Evolutionary conservation across 2,888 invertebrate species (phyloP).

Genomic region (Cepaea hortensis): DNA sequence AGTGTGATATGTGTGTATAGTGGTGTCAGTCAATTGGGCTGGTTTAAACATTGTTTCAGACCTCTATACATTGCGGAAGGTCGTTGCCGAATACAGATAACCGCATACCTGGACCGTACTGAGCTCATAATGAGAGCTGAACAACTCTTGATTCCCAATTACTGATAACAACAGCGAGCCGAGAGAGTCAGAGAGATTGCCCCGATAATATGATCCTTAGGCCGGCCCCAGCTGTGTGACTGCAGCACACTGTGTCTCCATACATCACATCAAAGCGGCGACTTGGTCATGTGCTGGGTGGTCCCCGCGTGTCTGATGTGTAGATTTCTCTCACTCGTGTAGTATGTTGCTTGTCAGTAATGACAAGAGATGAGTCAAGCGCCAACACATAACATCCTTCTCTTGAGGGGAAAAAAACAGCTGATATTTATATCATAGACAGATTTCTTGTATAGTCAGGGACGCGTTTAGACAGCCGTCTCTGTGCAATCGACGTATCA

Average conservation of each 20-base stretch:
- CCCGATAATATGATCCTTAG: not conserved
- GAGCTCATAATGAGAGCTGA: slow-evolving; percentile 1
- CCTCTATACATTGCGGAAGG: too few relatives aligned
- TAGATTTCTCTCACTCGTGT: not conserved
- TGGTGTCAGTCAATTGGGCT: too few relatives aligned
- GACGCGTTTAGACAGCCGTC: too few relatives aligned
- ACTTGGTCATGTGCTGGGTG: not conserved
- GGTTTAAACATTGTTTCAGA: too few relatives aligned
- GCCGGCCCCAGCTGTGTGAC: not conserved
- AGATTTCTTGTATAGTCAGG: too few relatives aligned
- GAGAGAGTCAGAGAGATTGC: slow-evolving; percentile 4
- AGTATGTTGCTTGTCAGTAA: not conserved
- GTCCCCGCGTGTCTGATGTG: not conserved
- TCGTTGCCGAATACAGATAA: not conserved
- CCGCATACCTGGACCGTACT: slow-evolving; percentile 5
- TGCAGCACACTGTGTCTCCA: not conserved
- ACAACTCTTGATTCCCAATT: slow-evolving; percentile 16
- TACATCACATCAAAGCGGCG: not conserved
- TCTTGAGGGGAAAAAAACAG: too few relatives aligned
- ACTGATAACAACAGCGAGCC: slow-evolving; percentile 5
- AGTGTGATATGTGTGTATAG: too few relatives aligned
- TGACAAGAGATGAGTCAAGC: not conserved
- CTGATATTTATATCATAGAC: too few relatives aligned
- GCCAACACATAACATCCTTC: not conserved
- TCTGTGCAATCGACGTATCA: too few relatives aligned